Evolutionary conservation across 2,797 vertebrate genomes (phyloP).

Genomic region (Fundulus diaphanus): DNA sequence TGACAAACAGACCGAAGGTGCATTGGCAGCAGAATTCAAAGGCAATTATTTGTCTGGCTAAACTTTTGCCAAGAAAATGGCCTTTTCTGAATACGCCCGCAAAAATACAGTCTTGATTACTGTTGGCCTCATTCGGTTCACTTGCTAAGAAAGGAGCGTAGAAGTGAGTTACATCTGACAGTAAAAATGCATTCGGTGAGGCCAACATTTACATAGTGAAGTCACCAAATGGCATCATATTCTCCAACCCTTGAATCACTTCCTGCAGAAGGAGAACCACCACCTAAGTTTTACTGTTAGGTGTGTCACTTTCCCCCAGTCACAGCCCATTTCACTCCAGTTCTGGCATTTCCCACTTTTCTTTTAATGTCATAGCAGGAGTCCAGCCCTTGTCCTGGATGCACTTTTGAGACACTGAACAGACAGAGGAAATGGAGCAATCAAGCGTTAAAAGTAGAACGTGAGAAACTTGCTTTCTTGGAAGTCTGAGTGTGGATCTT

Average conservation of each 20-base stretch:
- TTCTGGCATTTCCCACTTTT: constrained; percentile 34
- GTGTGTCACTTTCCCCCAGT: constrained; percentile 65
- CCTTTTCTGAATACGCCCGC: background rate
- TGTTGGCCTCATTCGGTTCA: background rate
- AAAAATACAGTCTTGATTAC: constrained; percentile 12
- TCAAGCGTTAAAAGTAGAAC: constrained; percentile 34
- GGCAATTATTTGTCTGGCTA: background rate
- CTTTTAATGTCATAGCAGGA: constrained; percentile 2
- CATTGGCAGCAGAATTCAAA: background rate
- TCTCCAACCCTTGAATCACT: constrained; percentile 59
- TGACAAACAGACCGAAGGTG: constrained; percentile 32
- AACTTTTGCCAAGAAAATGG: background rate
- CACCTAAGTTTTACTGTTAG: constrained; percentile 54
- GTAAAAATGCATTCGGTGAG: constrained; percentile 32
- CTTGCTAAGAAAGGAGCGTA: constrained; percentile 14
- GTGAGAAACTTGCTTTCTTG: constrained; percentile 28
- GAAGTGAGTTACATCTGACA: constrained; percentile 13
- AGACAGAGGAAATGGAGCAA: constrained; percentile 42
- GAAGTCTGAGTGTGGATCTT: constrained; percentile 26
- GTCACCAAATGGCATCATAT: constrained; percentile 38
- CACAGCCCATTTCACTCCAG: constrained; percentile 31
- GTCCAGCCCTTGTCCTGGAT: background rate
- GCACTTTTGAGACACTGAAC: constrained; percentile 35
- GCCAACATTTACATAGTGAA: constrained; percentile 39
- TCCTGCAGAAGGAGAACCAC: constrained; percentile 53